A percentile compares a stretch with the other conserved stretches of the same genome.
Evolutionary conservation across 1,140 invertebrate genomes (phyloP).

Genomic region (Drosophila tropicalis): DNA sequence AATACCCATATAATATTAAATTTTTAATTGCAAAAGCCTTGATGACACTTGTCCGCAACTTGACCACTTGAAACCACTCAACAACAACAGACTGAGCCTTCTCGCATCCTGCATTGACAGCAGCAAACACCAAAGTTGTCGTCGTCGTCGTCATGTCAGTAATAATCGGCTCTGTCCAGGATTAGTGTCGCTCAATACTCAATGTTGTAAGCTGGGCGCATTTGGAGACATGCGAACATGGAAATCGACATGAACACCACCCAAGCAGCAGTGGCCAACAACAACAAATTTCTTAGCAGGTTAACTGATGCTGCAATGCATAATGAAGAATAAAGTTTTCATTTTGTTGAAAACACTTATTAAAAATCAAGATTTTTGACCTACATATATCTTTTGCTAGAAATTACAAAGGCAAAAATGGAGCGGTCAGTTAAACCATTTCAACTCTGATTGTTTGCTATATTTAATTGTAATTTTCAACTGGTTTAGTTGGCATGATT

Average conservation of each 20-base stretch:
- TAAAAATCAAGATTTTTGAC: too few relatives aligned
- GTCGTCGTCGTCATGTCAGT: constrained; percentile 33
- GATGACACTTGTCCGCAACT: constrained; percentile 35
- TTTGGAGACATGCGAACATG: constrained; percentile 32
- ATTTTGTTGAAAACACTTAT: too few relatives aligned
- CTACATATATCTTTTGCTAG: too few relatives aligned
- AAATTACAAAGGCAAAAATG: too few relatives aligned
- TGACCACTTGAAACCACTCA: too few relatives aligned
- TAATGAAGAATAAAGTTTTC: not conserved
- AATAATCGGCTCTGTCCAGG: constrained; percentile 59
- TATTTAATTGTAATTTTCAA: too few relatives aligned
- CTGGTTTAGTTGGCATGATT: not conserved
- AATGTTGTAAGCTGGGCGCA: constrained; percentile 55
- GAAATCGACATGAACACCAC: constrained; percentile 7
- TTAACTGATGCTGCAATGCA: too few relatives aligned
- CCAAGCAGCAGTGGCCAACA: not conserved
- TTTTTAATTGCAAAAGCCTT: constrained; percentile 13
- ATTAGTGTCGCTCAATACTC: constrained; percentile 59
- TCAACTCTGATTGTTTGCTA: not conserved
- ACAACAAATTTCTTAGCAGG: not conserved
- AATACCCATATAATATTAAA: not conserved
- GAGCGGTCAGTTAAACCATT: not conserved
- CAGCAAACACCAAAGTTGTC: not conserved
- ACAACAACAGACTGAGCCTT: not conserved
- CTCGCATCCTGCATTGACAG: not conserved